Evolutionary conservation across 2,888 invertebrate genomes (phyloP).

Genomic region (Cerceris rybyensis): DNA sequence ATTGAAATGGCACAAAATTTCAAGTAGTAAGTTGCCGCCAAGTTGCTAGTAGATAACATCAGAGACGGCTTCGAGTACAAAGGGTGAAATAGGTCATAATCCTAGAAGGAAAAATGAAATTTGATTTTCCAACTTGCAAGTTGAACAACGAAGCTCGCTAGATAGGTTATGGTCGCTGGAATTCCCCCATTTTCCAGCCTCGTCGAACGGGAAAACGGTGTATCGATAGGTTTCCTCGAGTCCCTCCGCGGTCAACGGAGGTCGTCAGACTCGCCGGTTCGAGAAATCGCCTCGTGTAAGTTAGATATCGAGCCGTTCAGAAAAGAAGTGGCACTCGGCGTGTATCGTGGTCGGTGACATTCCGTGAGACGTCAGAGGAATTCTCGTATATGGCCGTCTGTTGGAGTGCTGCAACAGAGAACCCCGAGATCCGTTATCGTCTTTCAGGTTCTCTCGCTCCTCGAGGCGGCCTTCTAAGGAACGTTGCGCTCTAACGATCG

Average conservation of each 20-base stretch:
- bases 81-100: no score
- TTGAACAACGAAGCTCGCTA: no score
- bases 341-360: conserved; percentile 62
- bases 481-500: conserved; percentile 55
- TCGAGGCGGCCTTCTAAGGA: conserved; percentile 60
- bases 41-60: no score
- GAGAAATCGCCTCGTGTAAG: conserved; percentile 30
- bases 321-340: conserved; percentile 28
- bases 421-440: conserved; percentile 67
- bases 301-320: conserved; percentile 34
- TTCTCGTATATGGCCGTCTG: conserved; percentile 66
- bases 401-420: conserved; percentile 49
- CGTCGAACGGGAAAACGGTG: neutral
- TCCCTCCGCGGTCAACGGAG: conserved; percentile 37
- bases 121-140: no score
- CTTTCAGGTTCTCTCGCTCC: conserved; percentile 61
- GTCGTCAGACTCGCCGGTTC: conserved; percentile 25
- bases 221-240: neutral
- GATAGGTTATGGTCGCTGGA: no score
- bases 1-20: no score
- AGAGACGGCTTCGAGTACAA: no score
- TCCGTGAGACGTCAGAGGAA: conserved; percentile 65
- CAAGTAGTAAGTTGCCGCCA: no score
- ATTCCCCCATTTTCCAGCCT: no score
- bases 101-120: no score